phyloP scores from a whole-genome alignment of 2,888 invertebrate genomes.

The Diarsia rubi region DNA sequence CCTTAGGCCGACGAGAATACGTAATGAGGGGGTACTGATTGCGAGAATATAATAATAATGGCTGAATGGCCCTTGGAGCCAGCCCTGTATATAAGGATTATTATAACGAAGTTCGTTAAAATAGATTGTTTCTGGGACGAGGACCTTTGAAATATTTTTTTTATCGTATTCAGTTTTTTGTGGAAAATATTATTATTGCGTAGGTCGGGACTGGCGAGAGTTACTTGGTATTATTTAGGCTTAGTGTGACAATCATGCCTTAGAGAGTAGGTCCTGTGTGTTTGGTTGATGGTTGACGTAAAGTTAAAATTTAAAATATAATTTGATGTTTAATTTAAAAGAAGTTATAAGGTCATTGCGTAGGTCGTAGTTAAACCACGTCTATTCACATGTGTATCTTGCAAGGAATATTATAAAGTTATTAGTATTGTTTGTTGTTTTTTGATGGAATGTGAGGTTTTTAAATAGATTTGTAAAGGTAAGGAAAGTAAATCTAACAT shows the following conservation, averaged over 20 bases:
- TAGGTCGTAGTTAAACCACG: no score
- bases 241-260: no score
- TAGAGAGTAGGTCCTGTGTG: neutral
- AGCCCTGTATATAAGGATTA: constrained; percentile 38
- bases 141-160: neutral
- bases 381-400: neutral
- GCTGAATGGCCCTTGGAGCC: constrained; percentile 35
- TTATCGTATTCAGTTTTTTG: neutral
- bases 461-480: no score
- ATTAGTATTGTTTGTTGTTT: no score
- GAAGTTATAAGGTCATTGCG: neutral
- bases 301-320: no score
- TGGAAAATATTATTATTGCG: neutral
- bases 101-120: constrained; percentile 54
- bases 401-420: no score
- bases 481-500: no score
- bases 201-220: neutral
- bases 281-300: neutral
- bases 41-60: constrained; percentile 63
- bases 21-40: constrained; percentile 66
- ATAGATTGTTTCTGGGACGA: constrained; percentile 36
- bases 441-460: no score
- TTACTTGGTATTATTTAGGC: neutral
- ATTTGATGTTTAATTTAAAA: neutral
- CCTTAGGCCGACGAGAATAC: constrained; percentile 68